phyloP scores from a whole-genome alignment of 2,797 vertebrate species.

The Falco biarmicus region DNA sequence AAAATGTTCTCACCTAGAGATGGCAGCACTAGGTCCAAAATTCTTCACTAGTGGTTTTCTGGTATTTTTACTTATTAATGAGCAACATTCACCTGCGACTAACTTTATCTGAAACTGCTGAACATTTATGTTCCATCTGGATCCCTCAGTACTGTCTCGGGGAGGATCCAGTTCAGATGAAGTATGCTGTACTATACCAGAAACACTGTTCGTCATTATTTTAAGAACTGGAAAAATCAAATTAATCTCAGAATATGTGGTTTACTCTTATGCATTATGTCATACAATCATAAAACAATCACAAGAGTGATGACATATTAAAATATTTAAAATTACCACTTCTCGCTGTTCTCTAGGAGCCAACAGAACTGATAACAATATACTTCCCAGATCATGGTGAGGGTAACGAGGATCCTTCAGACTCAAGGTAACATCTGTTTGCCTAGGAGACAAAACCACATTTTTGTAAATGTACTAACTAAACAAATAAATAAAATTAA shows the following conservation, averaged over 20 bases:
- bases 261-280: background rate
- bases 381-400: slow-evolving; percentile 88
- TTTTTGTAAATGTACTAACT: no score
- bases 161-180: background rate
- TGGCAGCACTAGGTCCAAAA: background rate
- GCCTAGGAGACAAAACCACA: slow-evolving; percentile 71
- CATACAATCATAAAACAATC: background rate
- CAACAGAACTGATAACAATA: slow-evolving; percentile 85
- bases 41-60: background rate
- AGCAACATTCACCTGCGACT: background rate
- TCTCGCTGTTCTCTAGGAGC: slow-evolving; percentile 86
- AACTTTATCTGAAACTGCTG: background rate
- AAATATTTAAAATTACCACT: slow-evolving; percentile 80
- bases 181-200: background rate
- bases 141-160: background rate
- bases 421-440: slow-evolving; percentile 86
- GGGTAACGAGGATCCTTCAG: slow-evolving; percentile 93
- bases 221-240: background rate
- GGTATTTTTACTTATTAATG: background rate
- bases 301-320: background rate
- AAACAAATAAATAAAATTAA: no score
- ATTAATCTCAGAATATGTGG: background rate
- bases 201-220: background rate
- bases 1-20: background rate
- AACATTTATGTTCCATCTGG: background rate